Evolutionary conservation across 1,140 invertebrate genomes (phyloP).

Genomic region (Meloidogyne hapla): DNA sequence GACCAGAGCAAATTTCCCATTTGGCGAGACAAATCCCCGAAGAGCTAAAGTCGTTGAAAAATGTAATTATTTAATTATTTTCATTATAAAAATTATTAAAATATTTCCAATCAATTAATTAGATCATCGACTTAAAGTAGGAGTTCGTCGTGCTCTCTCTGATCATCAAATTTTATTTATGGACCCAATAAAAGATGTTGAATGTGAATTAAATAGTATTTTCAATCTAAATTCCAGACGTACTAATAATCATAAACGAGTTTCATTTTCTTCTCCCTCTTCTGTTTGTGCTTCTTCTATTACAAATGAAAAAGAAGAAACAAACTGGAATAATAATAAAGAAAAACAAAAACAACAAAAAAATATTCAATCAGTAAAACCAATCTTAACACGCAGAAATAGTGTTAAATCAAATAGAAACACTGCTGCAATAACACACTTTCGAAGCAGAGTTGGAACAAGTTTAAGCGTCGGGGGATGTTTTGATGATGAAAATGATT

Average conservation of each 20-base stretch:
- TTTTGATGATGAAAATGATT: neutral
- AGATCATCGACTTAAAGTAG: neutral
- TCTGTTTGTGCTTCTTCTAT: neutral
- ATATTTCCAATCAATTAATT: neutral
- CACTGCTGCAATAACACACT: neutral
- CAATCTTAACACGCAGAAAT: neutral
- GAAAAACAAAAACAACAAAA: neutral
- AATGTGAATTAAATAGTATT: slow-evolving; percentile 3
- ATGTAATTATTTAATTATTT: neutral
- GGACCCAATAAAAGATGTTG: slow-evolving; percentile 25
- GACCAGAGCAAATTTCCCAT: slow-evolving; percentile 15
- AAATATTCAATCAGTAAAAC: neutral
- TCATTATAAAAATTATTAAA: neutral
- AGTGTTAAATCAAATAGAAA: neutral
- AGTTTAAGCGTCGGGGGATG: neutral
- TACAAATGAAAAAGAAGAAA: neutral
- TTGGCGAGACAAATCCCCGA: slow-evolving; percentile 5
- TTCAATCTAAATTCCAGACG: neutral
- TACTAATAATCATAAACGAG: slow-evolving; percentile 16
- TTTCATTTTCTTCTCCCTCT: slow-evolving; percentile 21
- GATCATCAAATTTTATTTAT: slow-evolving; percentile 27
- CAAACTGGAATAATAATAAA: neutral
- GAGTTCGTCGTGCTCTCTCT: slow-evolving; percentile 9
- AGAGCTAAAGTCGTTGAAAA: slow-evolving; percentile 22
- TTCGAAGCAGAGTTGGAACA: neutral